phyloP scores from a whole-genome alignment of 2,888 invertebrate species.

The Galeruca laticollis region DNA sequence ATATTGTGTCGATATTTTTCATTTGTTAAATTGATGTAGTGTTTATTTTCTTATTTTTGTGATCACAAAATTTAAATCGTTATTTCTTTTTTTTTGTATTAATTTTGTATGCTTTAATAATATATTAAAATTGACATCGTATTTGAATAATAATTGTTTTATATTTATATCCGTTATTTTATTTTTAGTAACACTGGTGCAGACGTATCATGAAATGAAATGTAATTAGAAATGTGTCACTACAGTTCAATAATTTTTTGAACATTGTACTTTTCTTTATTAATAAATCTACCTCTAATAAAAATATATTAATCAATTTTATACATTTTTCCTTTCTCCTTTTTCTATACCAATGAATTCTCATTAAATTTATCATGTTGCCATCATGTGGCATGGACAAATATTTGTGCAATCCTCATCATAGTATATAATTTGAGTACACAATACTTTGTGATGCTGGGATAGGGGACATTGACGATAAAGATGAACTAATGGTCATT shows the following conservation, averaged over 20 bases:
- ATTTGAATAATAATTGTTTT: constrained; percentile 50
- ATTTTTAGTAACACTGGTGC: constrained; percentile 58
- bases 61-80: constrained; percentile 46
- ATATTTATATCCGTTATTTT: constrained; percentile 56
- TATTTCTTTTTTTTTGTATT: constrained; percentile 46
- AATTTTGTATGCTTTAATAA: constrained; percentile 50
- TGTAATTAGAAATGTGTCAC: constrained; percentile 50
- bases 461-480: too few species aligned
- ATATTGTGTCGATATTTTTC: constrained; percentile 25
- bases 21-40: constrained; percentile 33
- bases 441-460: too few species aligned
- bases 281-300: constrained; percentile 69
- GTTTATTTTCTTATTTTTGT: constrained; percentile 45
- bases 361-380: too few species aligned
- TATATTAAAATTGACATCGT: constrained; percentile 43
- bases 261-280: constrained; percentile 66
- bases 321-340: constrained; percentile 11
- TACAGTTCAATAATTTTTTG: constrained; percentile 63
- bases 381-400: too few species aligned
- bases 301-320: constrained; percentile 40
- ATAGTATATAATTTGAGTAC: too few species aligned
- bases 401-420: too few species aligned
- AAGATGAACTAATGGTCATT: too few species aligned
- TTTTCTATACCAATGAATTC: constrained; percentile 5
- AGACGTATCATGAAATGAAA: constrained; percentile 57